phyloP scores from a whole-genome alignment of 2,797 vertebrate genomes.

The Urophycis tenuis region DNA sequence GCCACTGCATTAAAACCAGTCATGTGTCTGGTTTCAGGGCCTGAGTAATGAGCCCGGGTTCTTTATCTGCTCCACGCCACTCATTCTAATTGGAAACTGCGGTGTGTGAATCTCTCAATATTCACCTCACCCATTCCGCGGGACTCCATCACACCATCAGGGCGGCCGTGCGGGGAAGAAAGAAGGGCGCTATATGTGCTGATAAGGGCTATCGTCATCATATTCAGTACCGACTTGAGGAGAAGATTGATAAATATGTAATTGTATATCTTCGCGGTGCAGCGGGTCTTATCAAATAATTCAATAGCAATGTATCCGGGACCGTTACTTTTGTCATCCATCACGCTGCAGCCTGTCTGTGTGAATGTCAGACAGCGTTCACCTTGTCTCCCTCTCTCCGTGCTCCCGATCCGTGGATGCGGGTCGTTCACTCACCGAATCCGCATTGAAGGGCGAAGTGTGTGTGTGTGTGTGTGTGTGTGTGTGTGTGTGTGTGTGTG shows the following conservation, averaged over 20 bases:
- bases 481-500: too few species aligned
- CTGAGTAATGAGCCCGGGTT: background rate
- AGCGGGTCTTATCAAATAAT: conserved; percentile 58
- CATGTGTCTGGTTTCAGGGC: background rate
- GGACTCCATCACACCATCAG: conserved; percentile 13
- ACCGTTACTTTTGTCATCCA: conserved; percentile 43
- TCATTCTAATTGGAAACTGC: conserved; percentile 9
- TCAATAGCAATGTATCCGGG: conserved; percentile 41
- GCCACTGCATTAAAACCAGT: background rate
- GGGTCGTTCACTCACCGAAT: background rate
- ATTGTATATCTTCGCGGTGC: conserved; percentile 49
- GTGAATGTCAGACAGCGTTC: conserved; percentile 16
- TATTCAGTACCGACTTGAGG: conserved; percentile 24
- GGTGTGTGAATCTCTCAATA: background rate
- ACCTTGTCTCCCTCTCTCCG: conserved; percentile 17
- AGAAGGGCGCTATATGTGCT: conserved; percentile 29
- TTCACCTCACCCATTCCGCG: background rate
- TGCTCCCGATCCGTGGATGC: conserved; percentile 7
- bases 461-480: too few species aligned
- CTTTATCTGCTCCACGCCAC: background rate
- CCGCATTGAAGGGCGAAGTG: too few species aligned
- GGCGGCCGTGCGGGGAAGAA: conserved; percentile 18
- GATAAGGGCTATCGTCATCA: conserved; percentile 29
- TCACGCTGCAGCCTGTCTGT: conserved; percentile 47
- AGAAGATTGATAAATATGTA: conserved; percentile 39